Evolutionary conservation across 2,113 vertebrate genomes (phyloP).

Genomic region (Microcebus griseorufus): DNA sequence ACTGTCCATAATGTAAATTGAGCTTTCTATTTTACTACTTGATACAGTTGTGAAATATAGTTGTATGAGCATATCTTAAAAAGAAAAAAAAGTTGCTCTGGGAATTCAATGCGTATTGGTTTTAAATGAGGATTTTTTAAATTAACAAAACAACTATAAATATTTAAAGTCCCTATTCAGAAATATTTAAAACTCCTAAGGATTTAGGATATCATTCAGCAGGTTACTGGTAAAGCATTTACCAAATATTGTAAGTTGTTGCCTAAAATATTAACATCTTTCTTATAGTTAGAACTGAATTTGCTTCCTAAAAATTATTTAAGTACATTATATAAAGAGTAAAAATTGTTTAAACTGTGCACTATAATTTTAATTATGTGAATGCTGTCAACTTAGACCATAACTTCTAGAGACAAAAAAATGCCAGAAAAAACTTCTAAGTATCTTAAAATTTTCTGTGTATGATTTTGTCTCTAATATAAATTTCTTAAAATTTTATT

Average conservation of each 20-base stretch:
- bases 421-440: neutral
- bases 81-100: neutral
- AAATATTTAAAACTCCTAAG: neutral
- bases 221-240: neutral
- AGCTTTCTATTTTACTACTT: neutral
- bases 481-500: constrained; percentile 2
- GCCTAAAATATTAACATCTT: neutral
- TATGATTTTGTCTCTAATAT: neutral
- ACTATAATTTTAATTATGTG: neutral
- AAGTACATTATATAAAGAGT: neutral
- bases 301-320: neutral
- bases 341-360: neutral
- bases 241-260: neutral
- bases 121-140: neutral
- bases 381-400: neutral
- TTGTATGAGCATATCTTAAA: neutral
- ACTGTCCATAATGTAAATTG: neutral
- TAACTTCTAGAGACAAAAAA: neutral
- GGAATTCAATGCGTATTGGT: neutral
- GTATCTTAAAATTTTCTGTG: neutral
- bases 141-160: neutral
- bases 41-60: neutral
- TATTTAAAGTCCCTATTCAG: neutral
- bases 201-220: neutral
- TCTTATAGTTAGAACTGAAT: neutral